These are phyloP conservation scores for Epinotia demarniana DNA, from an alignment of 2,888 invertebrate species.

Conservation along the genomic window DNA sequence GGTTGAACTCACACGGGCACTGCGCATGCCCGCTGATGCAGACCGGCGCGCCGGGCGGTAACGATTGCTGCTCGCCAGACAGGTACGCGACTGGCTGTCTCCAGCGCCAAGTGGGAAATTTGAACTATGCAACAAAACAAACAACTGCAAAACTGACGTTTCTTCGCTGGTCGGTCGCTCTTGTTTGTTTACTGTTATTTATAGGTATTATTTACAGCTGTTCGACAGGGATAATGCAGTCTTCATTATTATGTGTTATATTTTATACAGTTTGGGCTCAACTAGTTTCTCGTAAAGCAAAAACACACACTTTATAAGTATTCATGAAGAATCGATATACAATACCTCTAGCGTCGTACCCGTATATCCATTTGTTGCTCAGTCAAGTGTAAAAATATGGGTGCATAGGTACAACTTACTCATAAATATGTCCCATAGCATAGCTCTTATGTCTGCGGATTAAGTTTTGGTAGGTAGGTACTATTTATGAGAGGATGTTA, in stretches of 20 bases:
- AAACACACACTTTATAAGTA: background rate
- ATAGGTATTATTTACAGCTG: background rate
- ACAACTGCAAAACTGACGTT: conserved; percentile 59
- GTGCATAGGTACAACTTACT: no score
- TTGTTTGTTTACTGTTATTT: conserved; percentile 16
- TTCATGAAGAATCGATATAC: background rate
- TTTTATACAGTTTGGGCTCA: background rate
- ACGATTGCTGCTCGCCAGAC: conserved; percentile 79
- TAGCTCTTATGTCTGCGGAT: no score
- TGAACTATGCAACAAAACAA: conserved; percentile 72
- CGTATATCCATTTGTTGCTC: no score
- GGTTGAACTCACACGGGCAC: conserved; percentile 62
- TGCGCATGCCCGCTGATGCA: conserved; percentile 81
- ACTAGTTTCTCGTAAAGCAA: background rate
- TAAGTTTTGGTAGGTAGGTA: no score
- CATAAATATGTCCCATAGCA: no score
- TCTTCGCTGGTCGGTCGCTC: conserved; percentile 19
- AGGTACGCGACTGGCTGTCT: conserved; percentile 81
- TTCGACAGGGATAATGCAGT: background rate
- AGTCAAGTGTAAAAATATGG: no score
- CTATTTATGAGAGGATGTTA: no score
- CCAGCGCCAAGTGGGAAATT: conserved; percentile 75
- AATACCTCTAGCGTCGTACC: background rate
- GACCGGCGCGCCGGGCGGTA: conserved; percentile 76
- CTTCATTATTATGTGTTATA: background rate